Conservation (phyloP, 2,797 vertebrate genomes). For the Podargus strigoides region DNA sequence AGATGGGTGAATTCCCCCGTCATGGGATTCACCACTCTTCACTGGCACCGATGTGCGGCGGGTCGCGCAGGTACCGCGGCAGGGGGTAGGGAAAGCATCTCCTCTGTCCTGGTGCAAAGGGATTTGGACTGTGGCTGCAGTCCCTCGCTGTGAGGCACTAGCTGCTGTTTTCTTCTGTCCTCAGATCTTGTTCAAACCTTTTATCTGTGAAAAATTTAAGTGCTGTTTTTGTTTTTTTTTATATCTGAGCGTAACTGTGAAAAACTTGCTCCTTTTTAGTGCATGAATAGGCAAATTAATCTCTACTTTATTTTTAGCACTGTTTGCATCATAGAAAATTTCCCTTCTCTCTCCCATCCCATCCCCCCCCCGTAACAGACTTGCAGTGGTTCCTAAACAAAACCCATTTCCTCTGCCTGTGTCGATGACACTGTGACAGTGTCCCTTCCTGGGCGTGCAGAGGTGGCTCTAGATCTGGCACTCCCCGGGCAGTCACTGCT, state of each 20-base stretch:
- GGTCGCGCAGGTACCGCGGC: accelerated
- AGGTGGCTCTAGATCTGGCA: background rate
- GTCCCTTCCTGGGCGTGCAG: background rate
- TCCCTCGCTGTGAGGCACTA: background rate
- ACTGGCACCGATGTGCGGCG: accelerated
- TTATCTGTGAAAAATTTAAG: background rate
- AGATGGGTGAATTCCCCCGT: background rate
- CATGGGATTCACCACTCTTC: background rate
- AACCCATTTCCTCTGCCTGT: accelerated
- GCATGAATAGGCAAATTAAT: background rate
- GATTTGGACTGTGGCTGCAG: accelerated
- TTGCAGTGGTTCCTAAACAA: background rate
- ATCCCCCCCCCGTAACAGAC: background rate
- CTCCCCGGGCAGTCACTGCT: too few relatives aligned
- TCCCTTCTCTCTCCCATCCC: background rate
- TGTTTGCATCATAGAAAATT: background rate
- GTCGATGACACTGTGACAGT: accelerated
- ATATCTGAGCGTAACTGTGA: background rate
- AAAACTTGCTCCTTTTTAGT: background rate
- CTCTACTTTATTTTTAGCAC: slow-evolving; percentile 1
- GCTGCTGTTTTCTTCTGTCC: background rate
- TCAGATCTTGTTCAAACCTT: background rate
- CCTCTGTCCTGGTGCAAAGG: background rate
- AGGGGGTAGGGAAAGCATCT: background rate
- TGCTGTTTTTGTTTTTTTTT: background rate